Conservation (phyloP, 2,797 vertebrate species). For the Neopelma chrysocephalum region DNA sequence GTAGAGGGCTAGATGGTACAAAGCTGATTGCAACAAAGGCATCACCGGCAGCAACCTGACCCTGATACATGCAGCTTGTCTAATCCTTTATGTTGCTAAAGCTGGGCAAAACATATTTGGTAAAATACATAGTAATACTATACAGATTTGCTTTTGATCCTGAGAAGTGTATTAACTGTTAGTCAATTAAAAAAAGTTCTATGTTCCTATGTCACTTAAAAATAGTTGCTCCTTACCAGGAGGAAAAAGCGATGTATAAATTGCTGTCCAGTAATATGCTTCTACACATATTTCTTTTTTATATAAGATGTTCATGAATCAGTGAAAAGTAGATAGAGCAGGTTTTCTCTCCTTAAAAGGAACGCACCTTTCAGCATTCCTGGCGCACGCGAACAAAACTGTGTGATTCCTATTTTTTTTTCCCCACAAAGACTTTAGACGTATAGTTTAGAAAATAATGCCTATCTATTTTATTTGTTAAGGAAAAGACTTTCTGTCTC, state of each 20-base stretch:
- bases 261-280: neutral
- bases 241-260: neutral
- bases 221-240: neutral
- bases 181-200: neutral
- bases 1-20: neutral
- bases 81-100: neutral
- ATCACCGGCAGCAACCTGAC: neutral
- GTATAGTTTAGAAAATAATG: conserved; percentile 24
- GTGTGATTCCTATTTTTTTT: neutral
- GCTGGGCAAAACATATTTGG: neutral
- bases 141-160: neutral
- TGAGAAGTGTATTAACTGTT: neutral
- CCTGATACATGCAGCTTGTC: neutral
- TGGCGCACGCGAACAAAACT: neutral
- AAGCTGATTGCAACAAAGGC: neutral
- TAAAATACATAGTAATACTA: neutral
- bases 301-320: neutral
- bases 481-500: conserved; percentile 87
- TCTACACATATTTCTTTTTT: neutral
- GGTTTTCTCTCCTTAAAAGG: neutral
- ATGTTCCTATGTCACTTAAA: neutral
- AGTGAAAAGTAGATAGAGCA: neutral
- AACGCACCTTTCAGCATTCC: neutral
- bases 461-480: conserved; percentile 63
- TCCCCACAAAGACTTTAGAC: neutral